Evolutionary conservation across 1,140 invertebrate genomes (phyloP), one percentile per base, ranked within the genome.

Genomic region (Eurytemora carolleeae): DNA sequence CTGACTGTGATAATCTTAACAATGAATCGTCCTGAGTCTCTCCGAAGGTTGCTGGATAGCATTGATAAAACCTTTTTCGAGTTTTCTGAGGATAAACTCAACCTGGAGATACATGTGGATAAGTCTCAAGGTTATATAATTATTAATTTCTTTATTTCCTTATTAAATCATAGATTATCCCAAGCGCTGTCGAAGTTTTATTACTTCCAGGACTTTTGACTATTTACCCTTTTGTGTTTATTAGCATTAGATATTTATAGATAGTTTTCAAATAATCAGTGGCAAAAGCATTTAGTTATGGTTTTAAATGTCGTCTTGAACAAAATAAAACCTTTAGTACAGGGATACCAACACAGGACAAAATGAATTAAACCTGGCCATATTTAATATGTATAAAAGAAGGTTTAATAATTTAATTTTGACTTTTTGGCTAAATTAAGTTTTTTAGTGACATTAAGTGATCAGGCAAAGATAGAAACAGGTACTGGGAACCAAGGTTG

Each of bases 31-130:
- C 60, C 53, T 20, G 18, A 62, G 2, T 62, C 60, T 44, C 25
- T 62, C 17, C 18, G 7, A n/a, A 18, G 60, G 20, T 53, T 62
- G 16, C 54, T 62, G 21, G 3, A 25, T 18, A 58, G 52, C 3
- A 19, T 62, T 15, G 54, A 55, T 21, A 56, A 55, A 2, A 62
- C 60, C 2, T 52, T 58, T 16, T 62, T 62, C 26, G 60, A 62
- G 12, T 18, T 23, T 18, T 22, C 57, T 17, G n/a, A 61, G 15
- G 60, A 62, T 19, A 25, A 57, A 19, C 55, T 61, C 55, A 53
- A 61, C 31, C 21, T 61, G n/a, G 59, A 61, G 59, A 61, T 61
- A 19, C 59, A 61, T 54, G 59, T 61, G 52, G 59, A 61, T 53
- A 61, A 61, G 22, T 61, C 59, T 20, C 17, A 55, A 2, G 59